Percentiles rank a stretch among this genome's conserved stretches.
phyloP scores from a whole-genome alignment of 2,113 vertebrate species.

The Galbula dea region DNA sequence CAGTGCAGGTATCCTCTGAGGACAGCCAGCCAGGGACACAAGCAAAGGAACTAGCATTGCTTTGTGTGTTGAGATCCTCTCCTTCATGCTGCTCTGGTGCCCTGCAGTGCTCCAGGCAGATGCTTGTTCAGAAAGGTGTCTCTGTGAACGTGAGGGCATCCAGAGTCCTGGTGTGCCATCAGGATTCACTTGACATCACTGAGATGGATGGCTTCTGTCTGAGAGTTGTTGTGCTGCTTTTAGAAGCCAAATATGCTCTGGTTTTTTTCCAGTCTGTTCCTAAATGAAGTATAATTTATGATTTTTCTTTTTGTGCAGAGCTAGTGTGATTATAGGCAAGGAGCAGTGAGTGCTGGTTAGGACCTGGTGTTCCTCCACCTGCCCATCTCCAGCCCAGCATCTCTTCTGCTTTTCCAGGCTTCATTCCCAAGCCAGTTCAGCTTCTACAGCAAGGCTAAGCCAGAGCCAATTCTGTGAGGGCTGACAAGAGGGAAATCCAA shows the following conservation, averaged over 20 bases:
- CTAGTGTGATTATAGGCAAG: background rate
- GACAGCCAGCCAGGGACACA: background rate
- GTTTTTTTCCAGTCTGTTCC: background rate
- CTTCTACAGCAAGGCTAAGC: background rate
- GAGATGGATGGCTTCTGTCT: background rate
- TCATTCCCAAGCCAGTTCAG: background rate
- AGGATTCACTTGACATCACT: background rate
- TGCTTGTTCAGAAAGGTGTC: background rate
- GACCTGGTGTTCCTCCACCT: constrained; percentile 8
- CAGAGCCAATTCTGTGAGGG: background rate
- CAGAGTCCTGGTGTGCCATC: background rate
- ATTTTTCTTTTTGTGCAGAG: background rate
- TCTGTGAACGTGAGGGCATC: background rate
- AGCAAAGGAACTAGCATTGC: background rate
- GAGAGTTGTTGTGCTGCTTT: accelerated
- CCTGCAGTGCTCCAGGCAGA: background rate
- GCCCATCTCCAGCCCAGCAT: background rate
- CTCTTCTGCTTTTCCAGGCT: background rate
- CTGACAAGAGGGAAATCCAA: background rate
- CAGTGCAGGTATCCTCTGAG: background rate
- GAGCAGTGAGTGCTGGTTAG: background rate
- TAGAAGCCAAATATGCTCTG: background rate
- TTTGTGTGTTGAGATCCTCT: background rate
- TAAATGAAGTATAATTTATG: background rate
- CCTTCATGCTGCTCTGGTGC: background rate